Percentiles rank a stretch among this genome's conserved stretches.
phyloP scores from a whole-genome alignment of 1,140 invertebrate genomes.

The Dolichoris vasculosae region DNA sequence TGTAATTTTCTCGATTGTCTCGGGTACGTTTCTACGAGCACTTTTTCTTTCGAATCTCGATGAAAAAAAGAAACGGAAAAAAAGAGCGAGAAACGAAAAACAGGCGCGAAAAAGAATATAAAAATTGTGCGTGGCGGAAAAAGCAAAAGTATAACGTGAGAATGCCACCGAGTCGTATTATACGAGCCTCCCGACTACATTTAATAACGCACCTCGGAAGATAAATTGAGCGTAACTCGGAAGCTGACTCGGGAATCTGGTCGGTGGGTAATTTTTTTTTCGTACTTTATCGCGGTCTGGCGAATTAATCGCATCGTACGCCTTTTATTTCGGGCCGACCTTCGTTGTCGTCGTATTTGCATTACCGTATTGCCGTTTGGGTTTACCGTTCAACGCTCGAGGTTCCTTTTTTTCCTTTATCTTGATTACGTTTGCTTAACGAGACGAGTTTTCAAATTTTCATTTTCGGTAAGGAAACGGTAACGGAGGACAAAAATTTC shows the following conservation, averaged over 20 bases:
- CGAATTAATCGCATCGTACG: not conserved
- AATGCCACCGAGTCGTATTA: not conserved
- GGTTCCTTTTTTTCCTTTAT: too few relatives aligned
- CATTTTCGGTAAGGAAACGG: too few relatives aligned
- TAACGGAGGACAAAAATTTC: too few relatives aligned
- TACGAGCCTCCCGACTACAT: too few relatives aligned
- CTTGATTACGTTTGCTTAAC: too few relatives aligned
- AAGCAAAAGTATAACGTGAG: conserved; percentile 1
- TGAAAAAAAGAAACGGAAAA: not conserved
- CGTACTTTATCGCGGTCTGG: not conserved
- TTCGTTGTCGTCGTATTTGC: not conserved
- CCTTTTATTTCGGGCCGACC: not conserved
- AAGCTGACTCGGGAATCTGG: not conserved
- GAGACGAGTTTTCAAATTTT: too few relatives aligned
- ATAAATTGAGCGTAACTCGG: conserved; percentile 7
- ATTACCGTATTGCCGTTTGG: not conserved
- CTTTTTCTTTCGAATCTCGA: not conserved
- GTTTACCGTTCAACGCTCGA: too few relatives aligned
- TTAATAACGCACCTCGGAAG: not conserved
- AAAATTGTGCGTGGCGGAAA: not conserved
- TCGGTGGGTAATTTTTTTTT: not conserved
- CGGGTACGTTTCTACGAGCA: not conserved
- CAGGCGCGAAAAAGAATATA: not conserved
- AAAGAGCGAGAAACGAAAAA: too few relatives aligned
- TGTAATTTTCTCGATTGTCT: too few relatives aligned